A percentile compares a stretch with the other conserved stretches of the same genome.
Conservation (phyloP, 2,888 invertebrate species). For the Pachydiplax longipennis region DNA sequence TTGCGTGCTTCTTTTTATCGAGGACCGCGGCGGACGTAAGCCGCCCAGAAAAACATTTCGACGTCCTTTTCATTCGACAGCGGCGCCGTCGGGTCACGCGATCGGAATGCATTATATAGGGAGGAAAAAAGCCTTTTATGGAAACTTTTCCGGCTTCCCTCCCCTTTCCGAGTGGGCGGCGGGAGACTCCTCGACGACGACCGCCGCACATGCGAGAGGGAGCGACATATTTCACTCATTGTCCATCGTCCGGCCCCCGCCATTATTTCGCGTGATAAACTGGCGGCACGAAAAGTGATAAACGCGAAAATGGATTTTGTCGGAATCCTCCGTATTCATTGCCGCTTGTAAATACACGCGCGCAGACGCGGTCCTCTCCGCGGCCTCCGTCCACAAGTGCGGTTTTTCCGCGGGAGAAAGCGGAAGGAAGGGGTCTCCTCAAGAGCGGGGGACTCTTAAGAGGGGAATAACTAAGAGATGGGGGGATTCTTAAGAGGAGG, state of each 20-base stretch:
- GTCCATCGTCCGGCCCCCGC: slow-evolving; percentile 14
- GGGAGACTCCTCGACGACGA: slow-evolving; percentile 3
- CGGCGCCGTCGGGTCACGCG: not conserved
- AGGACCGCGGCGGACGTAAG: not conserved
- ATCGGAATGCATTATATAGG: slow-evolving; percentile 23
- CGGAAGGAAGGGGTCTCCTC: not conserved
- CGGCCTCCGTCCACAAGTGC: slow-evolving; percentile 39
- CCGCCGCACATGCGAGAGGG: not conserved
- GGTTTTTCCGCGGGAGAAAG: not conserved
- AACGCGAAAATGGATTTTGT: slow-evolving; percentile 45
- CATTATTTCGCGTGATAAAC: slow-evolving; percentile 44
- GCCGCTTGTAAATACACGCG: slow-evolving; percentile 36
- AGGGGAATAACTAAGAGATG: not conserved
- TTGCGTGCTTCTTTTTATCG: not conserved
- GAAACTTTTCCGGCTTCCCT: not conserved
- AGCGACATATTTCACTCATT: slow-evolving; percentile 37
- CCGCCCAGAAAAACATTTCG: not conserved
- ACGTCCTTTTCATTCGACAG: not conserved
- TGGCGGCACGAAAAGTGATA: slow-evolving; percentile 43
- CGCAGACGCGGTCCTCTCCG: not conserved
- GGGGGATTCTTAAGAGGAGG: not conserved
- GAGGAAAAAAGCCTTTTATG: not conserved
- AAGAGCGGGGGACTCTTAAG: not conserved
- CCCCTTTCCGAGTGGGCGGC: not conserved
- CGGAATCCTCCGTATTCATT: slow-evolving; percentile 37